Conservation (phyloP, 1,140 invertebrate genomes). For the Scaptomyza pallida region DNA sequence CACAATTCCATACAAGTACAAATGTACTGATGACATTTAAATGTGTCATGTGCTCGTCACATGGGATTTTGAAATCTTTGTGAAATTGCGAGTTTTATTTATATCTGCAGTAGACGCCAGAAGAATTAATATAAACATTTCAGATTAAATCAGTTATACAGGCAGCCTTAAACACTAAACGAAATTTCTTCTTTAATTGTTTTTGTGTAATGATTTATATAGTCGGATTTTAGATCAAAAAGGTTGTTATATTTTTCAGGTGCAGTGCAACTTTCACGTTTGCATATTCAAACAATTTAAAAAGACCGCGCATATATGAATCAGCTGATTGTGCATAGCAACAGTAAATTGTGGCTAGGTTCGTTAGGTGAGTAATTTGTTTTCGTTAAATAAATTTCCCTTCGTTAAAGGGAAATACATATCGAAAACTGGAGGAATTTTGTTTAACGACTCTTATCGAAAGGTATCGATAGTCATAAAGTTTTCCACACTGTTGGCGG, state of each 20-base stretch:
- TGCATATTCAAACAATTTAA: neutral
- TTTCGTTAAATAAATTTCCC: too few species aligned
- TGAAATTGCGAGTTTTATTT: constrained; percentile 44
- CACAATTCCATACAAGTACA: neutral
- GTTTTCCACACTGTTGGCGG: neutral
- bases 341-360: neutral
- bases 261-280: too few species aligned
- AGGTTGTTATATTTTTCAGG: too few species aligned
- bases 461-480: neutral
- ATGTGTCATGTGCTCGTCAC: constrained; percentile 37
- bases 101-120: constrained; percentile 39
- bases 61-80: constrained; percentile 56
- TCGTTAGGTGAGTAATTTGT: neutral
- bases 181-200: too few species aligned
- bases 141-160: constrained; percentile 33
- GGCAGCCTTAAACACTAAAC: too few species aligned
- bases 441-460: neutral
- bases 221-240: too few species aligned
- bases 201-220: too few species aligned
- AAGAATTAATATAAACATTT: constrained; percentile 50
- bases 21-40: constrained; percentile 19
- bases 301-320: neutral
- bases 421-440: constrained; percentile 3
- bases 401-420: neutral
- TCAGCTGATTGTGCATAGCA: neutral